Conservation (phyloP, 2,113 vertebrate species). For the Notiomystis cincta region DNA sequence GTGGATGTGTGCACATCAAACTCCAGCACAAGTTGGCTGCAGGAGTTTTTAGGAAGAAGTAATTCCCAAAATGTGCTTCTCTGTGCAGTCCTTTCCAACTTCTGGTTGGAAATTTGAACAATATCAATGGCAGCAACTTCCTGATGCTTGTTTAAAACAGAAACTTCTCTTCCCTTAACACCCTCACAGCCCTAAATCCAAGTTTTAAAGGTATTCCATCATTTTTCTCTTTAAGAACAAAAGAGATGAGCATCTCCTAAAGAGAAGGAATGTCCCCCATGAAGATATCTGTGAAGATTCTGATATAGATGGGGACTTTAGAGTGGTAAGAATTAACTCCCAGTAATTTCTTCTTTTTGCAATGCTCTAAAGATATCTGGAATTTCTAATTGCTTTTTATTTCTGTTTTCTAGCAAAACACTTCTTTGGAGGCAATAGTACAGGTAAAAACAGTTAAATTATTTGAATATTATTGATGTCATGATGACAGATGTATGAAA, state of each 20-base stretch:
- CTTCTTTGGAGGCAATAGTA: conserved; percentile 97
- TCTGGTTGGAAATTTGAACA: background rate
- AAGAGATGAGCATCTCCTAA: conserved; percentile 96
- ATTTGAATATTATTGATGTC: background rate
- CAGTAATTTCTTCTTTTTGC: background rate
- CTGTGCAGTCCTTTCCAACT: background rate
- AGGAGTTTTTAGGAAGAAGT: background rate
- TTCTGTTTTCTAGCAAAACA: conserved; percentile 86
- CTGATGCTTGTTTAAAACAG: background rate
- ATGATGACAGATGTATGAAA: background rate
- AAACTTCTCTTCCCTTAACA: background rate
- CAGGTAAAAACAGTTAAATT: conserved; percentile 79
- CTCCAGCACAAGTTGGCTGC: background rate
- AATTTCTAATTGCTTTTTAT: background rate
- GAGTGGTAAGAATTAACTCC: conserved; percentile 82
- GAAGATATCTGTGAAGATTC: conserved; percentile 97
- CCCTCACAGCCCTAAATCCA: rapidly evolving
- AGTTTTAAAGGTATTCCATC: background rate
- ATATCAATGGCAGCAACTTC: background rate
- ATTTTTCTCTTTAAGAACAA: conserved; percentile 82
- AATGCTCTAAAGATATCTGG: background rate
- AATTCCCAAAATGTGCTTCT: background rate
- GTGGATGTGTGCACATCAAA: background rate
- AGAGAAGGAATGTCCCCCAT: conserved; percentile 94
- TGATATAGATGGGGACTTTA: conserved; percentile 92